A percentile compares a stretch with the other conserved stretches of the same genome.
phyloP scores from a whole-genome alignment of 2,888 invertebrate genomes.

The Caenorhabditis japonica region DNA sequence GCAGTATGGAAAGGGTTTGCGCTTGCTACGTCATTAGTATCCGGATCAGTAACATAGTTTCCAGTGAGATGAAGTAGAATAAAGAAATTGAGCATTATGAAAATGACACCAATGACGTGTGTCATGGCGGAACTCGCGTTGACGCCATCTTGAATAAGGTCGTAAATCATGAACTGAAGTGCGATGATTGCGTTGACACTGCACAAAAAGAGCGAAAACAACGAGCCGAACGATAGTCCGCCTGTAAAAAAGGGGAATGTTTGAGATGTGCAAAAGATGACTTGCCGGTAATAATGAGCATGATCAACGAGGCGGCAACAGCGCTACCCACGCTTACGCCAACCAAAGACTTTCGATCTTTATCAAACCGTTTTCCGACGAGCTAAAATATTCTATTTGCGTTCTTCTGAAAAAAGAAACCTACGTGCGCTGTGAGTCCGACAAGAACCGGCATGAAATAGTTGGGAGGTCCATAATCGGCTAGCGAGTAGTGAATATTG shows the following conservation, averaged over 20 bases:
- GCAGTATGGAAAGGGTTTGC: conserved; percentile 32
- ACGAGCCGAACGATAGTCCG: conserved; percentile 23
- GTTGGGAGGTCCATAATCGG: conserved; percentile 48
- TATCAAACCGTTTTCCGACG: conserved; percentile 43
- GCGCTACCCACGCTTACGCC: conserved; percentile 54
- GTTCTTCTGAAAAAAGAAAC: background rate
- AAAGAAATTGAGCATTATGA: conserved; percentile 52
- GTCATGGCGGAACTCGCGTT: conserved; percentile 23
- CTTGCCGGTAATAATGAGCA: conserved; percentile 31
- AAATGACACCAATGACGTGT: conserved; percentile 46
- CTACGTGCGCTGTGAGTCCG: conserved; percentile 56
- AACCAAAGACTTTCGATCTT: conserved; percentile 44
- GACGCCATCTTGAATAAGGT: conserved; percentile 29
- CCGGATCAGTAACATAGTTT: conserved; percentile 36
- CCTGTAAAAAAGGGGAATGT: conserved; percentile 13
- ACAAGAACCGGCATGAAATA: conserved; percentile 62
- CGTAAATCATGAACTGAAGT: conserved; percentile 45
- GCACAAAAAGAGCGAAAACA: conserved; percentile 31
- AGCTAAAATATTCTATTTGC: conserved; percentile 19
- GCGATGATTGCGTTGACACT: conserved; percentile 43
- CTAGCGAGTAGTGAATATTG: conserved; percentile 51
- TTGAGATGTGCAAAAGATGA: background rate
- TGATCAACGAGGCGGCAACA: conserved; percentile 23
- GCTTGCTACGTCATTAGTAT: conserved; percentile 28
- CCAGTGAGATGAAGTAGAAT: conserved; percentile 37